Evolutionary conservation across 2,113 vertebrate genomes (phyloP), one percentile per base, ranked within the genome.

Genomic region (Lycaon pictus): DNA sequence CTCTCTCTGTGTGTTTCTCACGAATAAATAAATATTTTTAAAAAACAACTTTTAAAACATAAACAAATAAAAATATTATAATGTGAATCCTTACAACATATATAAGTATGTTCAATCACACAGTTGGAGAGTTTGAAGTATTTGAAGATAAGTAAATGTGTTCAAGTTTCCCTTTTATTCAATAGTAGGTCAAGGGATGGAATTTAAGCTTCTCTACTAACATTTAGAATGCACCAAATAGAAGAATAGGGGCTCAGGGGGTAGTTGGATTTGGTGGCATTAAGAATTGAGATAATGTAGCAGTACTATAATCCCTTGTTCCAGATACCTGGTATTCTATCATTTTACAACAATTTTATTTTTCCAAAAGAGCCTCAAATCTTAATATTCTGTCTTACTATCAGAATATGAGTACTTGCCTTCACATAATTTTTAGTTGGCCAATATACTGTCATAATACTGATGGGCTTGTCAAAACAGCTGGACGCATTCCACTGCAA

Each of bases 261-360:
- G 20, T 11, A 80, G 4, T 56, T 27, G 35, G 43, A 27, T 81
- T 60, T 96, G 32, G 35, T 65, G 37, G 8, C 76, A 71, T 94
- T 92, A 92, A 89, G 84, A 62, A 92, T 12, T 55, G 69, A 96
- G 29, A 90, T 35, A 60, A 37, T 71, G 37, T 1, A 32, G 4
- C n/a, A 82, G 25, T 53, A 17, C 32, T 94, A 63, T 25, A 79
- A 60, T 87, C 35, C 37, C 37, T 86, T 85, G 22, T 4, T 96
- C 62, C 43, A 84, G 62, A 85, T 76, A 94, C 8, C 65, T 55
- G 8, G 80, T 55, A 93, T 48, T 85, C 11, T 80, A 79, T 48
- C 17, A 37, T 91, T 77, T 92, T 89, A 87, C 4, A 92, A n/a
- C 62, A 82, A 76, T 35, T 87, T 96, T 60, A 82, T 93, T 93